A percentile compares a stretch with the other conserved stretches of the same genome.
These are phyloP conservation scores for Eudasyphora cyanicolor DNA, from an alignment of 2,888 invertebrate genomes.

Conservation along the genomic window DNA sequence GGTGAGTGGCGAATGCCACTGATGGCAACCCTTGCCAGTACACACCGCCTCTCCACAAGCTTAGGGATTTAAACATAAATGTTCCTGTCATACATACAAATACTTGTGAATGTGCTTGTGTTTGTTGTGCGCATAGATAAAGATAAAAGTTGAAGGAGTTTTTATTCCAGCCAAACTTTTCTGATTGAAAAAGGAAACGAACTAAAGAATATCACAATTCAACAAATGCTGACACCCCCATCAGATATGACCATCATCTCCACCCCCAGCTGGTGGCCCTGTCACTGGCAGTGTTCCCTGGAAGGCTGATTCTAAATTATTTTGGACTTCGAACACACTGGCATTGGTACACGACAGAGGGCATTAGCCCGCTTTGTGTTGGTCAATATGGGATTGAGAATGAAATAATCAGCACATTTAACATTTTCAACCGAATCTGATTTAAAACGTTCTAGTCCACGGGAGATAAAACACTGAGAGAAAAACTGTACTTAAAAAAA, in stretches of 20 bases:
- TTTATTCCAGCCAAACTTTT: constrained; percentile 44
- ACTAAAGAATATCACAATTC: constrained; percentile 26
- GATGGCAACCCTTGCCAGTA: constrained; percentile 27
- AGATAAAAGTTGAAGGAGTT: constrained; percentile 48
- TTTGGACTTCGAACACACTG: not conserved
- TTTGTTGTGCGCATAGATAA: constrained; percentile 18
- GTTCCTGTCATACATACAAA: constrained; percentile 36
- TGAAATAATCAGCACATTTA: no score
- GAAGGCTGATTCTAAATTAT: not conserved
- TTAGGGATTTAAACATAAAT: constrained; percentile 50
- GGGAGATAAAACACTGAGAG: no score
- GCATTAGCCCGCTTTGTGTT: no score
- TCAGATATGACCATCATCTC: not conserved
- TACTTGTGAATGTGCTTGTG: not conserved
- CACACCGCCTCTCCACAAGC: constrained; percentile 9
- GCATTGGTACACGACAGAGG: no score
- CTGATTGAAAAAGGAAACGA: constrained; percentile 44
- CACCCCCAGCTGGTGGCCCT: not conserved
- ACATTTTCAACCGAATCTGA: no score
- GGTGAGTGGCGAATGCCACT: not conserved
- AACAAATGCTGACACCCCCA: constrained; percentile 39
- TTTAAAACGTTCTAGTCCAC: no score
- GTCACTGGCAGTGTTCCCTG: constrained; percentile 1
- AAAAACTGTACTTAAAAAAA: no score
- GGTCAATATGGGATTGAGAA: no score